phyloP scores from a whole-genome alignment of 2,888 invertebrate species.

The Drosophila antonietae region DNA sequence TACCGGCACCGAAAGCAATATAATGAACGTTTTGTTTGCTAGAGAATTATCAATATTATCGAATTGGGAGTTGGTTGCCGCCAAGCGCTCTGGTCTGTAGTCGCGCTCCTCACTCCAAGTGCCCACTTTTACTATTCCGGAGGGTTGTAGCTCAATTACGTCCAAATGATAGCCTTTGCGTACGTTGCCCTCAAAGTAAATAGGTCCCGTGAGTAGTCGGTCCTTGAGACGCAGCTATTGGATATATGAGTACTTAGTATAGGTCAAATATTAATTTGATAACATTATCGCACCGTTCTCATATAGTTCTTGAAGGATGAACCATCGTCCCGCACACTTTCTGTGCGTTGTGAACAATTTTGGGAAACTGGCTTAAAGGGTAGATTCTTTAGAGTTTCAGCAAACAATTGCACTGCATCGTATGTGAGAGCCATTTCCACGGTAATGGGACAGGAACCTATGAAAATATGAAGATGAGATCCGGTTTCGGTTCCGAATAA shows the following conservation, averaged over 20 bases:
- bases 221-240: constrained; percentile 68
- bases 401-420: constrained; percentile 93
- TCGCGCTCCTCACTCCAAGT: constrained; percentile 89
- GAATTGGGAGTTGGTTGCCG: constrained; percentile 84
- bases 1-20: constrained; percentile 89
- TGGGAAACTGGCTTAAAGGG: constrained; percentile 85
- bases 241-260: neutral
- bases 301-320: constrained; percentile 93
- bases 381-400: constrained; percentile 89
- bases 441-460: constrained; percentile 83
- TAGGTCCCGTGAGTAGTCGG: constrained; percentile 88
- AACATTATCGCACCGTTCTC: constrained; percentile 74
- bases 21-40: constrained; percentile 89
- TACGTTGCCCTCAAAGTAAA: constrained; percentile 92
- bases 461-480: too few relatives aligned
- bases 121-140: constrained; percentile 89
- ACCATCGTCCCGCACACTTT: constrained; percentile 90
- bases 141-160: constrained; percentile 87
- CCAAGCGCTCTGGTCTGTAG: constrained; percentile 86
- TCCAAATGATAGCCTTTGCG: constrained; percentile 89
- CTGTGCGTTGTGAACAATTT: constrained; percentile 86
- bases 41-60: constrained; percentile 87
- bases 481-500: neutral
- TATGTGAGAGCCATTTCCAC: constrained; percentile 92
- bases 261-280: too few relatives aligned